Percentiles rank a stretch among this genome's conserved stretches.
Evolutionary conservation across 2,888 invertebrate genomes (phyloP).

Genomic region (Tillus elongatus): DNA sequence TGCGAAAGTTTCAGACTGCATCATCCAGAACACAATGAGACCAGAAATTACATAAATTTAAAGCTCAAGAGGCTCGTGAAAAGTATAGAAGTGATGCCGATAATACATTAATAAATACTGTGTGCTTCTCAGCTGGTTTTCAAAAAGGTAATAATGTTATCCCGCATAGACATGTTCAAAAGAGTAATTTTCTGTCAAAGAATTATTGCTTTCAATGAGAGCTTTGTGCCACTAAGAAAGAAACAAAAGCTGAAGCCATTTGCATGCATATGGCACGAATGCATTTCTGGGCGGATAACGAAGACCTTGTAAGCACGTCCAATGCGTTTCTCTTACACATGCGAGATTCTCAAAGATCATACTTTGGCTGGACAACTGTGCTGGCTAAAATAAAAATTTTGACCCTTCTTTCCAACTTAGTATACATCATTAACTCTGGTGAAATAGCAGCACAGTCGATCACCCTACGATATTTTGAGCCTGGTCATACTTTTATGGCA

Average conservation of each 20-base stretch:
- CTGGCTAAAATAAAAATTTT: too few species aligned
- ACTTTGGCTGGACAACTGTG: constrained; percentile 18
- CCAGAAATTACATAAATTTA: constrained; percentile 9
- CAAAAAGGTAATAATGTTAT: constrained; percentile 13
- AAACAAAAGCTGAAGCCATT: constrained; percentile 1
- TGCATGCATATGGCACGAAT: constrained; percentile 8
- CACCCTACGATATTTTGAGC: too few species aligned
- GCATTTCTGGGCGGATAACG: constrained; percentile 3
- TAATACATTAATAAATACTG: constrained; percentile 8
- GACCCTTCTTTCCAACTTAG: too few species aligned
- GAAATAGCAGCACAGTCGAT: too few species aligned
- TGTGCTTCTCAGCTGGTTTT: constrained; percentile 14
- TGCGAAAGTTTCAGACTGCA: too few species aligned
- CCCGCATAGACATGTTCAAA: constrained; percentile 10
- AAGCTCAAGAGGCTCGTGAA: constrained; percentile 8
- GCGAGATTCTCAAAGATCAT: too few species aligned
- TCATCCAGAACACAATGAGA: constrained; percentile 11
- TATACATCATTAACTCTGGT: too few species aligned
- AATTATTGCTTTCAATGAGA: constrained; percentile 10
- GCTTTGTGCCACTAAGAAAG: constrained; percentile 8
- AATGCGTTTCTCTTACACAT: too few species aligned
- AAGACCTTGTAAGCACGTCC: constrained; percentile 6
- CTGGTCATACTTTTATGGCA: constrained; percentile 19
- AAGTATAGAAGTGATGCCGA: constrained; percentile 7
- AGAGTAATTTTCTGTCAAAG: constrained; percentile 10